Percentiles rank a stretch among this genome's conserved stretches.
Conservation (phyloP, 1,140 invertebrate species). For the Ostrea edulis region DNA sequence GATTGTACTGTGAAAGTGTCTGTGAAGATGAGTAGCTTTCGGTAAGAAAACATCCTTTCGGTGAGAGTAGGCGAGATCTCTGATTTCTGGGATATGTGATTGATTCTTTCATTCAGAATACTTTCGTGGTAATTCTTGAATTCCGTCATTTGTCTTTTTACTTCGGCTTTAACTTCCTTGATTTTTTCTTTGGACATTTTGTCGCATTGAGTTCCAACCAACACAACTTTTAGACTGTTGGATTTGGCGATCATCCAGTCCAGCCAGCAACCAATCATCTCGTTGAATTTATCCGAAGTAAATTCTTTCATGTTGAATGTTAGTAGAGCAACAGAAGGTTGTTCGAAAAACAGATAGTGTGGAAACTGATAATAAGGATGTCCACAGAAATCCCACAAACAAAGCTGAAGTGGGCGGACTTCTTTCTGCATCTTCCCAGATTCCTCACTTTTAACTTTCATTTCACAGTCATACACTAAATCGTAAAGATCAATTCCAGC, state of each 20-base stretch:
- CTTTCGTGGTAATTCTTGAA: slow-evolving; percentile 59
- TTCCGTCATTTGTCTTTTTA: slow-evolving; percentile 56
- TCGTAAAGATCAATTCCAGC: slow-evolving; percentile 72
- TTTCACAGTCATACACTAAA: slow-evolving; percentile 68
- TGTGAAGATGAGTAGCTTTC: slow-evolving; percentile 66
- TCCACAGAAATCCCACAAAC: slow-evolving; percentile 76
- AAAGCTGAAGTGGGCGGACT: slow-evolving; percentile 63
- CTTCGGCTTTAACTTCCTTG: slow-evolving; percentile 64
- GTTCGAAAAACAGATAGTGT: slow-evolving; percentile 74
- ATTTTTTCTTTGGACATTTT: slow-evolving; percentile 59
- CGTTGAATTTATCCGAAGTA: slow-evolving; percentile 64
- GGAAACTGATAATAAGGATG: slow-evolving; percentile 73
- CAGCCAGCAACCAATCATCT: slow-evolving; percentile 74
- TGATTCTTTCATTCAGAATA: slow-evolving; percentile 69
- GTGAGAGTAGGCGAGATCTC: slow-evolving; percentile 74
- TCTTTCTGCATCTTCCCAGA: slow-evolving; percentile 50
- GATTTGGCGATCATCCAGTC: slow-evolving; percentile 77
- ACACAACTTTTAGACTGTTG: slow-evolving; percentile 72
- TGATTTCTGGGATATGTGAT: slow-evolving; percentile 66
- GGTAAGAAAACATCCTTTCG: slow-evolving; percentile 73
- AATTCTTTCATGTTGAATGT: slow-evolving; percentile 77
- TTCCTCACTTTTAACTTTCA: slow-evolving; percentile 57
- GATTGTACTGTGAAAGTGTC: slow-evolving; percentile 69
- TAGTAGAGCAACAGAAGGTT: slow-evolving; percentile 71
- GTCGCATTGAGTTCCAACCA: slow-evolving; percentile 76